phyloP scores from a whole-genome alignment of 2,888 invertebrate species.

The Acholoe squamosa region DNA sequence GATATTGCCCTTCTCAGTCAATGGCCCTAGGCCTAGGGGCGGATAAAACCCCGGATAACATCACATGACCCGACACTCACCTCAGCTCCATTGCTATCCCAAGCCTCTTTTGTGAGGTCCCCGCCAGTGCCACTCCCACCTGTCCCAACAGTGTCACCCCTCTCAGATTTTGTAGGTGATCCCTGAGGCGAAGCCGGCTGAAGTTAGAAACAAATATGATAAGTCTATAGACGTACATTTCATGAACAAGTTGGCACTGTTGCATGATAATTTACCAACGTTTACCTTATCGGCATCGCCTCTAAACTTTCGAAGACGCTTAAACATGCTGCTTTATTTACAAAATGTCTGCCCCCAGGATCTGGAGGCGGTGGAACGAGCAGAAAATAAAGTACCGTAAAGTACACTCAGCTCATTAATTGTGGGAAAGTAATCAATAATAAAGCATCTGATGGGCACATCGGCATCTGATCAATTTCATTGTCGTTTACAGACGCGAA shows the following conservation, averaged over 20 bases:
- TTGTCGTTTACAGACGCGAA: neutral
- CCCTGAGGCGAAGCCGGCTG: constrained; percentile 20
- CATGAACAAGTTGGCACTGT: neutral
- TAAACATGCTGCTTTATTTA: constrained; percentile 52
- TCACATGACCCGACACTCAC: neutral
- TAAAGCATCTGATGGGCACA: neutral
- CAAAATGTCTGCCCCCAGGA: constrained; percentile 32
- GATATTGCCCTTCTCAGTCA: no score
- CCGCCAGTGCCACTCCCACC: neutral
- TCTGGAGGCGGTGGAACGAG: neutral
- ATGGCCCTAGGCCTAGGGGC: no score
- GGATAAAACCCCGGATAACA: neutral
- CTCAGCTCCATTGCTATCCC: neutral
- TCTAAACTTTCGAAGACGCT: constrained; percentile 12
- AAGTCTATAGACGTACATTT: neutral
- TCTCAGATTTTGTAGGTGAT: neutral
- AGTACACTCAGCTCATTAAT: neutral
- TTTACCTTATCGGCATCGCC: constrained; percentile 47
- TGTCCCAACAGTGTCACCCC: neutral
- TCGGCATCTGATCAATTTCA: neutral
- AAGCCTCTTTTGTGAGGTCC: neutral
- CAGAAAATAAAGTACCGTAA: neutral
- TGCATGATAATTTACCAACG: neutral
- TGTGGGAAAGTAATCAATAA: neutral
- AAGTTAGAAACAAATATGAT: neutral